A percentile compares a stretch with the other conserved stretches of the same genome.
phyloP scores from a whole-genome alignment of 2,888 invertebrate species.

The Cheilosia urbana region DNA sequence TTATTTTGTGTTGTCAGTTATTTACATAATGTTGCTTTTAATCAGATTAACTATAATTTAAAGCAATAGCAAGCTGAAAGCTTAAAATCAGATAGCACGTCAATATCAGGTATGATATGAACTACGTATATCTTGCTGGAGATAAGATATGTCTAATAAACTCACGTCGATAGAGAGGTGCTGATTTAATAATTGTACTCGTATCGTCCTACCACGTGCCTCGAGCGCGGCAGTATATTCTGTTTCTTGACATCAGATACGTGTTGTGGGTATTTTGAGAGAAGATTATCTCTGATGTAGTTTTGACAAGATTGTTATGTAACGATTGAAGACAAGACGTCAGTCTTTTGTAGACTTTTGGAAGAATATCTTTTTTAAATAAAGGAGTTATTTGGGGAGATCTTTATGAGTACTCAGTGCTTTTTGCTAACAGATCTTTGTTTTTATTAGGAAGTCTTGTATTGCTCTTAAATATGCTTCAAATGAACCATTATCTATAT shows the following conservation, averaged over 20 bases:
- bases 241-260: neutral
- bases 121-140: neutral
- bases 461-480: too few relatives aligned
- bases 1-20: neutral
- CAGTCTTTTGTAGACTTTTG: neutral
- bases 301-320: constrained; percentile 2
- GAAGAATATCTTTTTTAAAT: too few relatives aligned
- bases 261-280: neutral
- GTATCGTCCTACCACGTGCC: constrained; percentile 10
- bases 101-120: constrained; percentile 8
- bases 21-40: neutral
- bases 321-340: constrained; percentile 1
- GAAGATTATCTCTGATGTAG: constrained; percentile 13
- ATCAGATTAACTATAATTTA: too few relatives aligned
- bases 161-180: neutral
- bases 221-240: neutral
- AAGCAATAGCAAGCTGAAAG: neutral
- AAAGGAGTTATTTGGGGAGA: too few relatives aligned
- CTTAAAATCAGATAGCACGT: constrained; percentile 24
- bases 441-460: too few relatives aligned
- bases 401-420: too few relatives aligned
- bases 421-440: too few relatives aligned
- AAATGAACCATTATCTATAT: too few relatives aligned
- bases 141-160: constrained; percentile 25
- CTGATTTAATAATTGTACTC: neutral